These are phyloP conservation scores for Pyrgilauda ruficollis DNA, from an alignment of 2,113 vertebrate genomes.

Conservation along the genomic window DNA sequence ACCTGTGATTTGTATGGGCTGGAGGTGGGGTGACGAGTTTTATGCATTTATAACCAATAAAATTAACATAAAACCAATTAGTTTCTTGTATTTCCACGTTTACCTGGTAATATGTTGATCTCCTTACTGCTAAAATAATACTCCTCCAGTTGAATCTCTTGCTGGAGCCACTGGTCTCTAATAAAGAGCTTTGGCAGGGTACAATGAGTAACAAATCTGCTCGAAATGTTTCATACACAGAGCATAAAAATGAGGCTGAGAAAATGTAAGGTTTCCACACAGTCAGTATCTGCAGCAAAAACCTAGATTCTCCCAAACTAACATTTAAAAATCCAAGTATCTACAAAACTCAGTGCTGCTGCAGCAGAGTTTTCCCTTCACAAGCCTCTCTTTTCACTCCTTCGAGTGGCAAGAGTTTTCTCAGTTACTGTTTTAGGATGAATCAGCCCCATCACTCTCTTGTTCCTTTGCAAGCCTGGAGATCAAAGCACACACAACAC, in stretches of 20 bases:
- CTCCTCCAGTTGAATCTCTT: neutral
- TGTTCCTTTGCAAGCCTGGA: neutral
- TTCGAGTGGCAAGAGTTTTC: neutral
- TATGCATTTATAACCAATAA: neutral
- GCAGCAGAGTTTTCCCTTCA: neutral
- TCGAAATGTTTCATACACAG: neutral
- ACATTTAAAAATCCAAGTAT: neutral
- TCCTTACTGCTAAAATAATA: neutral
- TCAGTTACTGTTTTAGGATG: neutral
- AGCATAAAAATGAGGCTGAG: neutral
- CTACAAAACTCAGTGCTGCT: neutral
- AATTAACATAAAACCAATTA: neutral
- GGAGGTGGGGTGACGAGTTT: neutral
- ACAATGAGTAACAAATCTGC: neutral
- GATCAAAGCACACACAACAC: neutral
- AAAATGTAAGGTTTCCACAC: neutral
- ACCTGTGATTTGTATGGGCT: neutral
- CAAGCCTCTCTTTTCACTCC: neutral
- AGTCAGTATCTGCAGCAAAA: neutral
- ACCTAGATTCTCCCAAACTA: neutral
- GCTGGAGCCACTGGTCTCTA: neutral
- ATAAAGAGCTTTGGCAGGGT: neutral
- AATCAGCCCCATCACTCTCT: neutral
- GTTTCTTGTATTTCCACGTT: neutral
- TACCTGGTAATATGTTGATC: neutral